Evolutionary conservation across 2,888 invertebrate species (phyloP).

Genomic region (Heliconius sara): DNA sequence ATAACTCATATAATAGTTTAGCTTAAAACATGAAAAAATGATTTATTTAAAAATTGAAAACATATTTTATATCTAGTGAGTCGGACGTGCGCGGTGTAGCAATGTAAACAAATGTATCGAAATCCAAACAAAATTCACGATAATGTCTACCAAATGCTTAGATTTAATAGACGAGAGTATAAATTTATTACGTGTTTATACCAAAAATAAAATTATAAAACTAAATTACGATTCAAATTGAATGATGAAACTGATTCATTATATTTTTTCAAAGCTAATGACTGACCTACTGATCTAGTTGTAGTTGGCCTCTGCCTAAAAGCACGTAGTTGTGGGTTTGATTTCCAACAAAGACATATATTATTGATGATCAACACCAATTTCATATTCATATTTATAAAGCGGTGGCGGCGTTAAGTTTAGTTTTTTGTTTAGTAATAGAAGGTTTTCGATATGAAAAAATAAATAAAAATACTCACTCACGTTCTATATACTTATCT

Average conservation of each 20-base stretch:
- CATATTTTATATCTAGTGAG: slow-evolving; percentile 5
- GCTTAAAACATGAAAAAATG: slow-evolving; percentile 1
- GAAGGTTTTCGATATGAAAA: no score
- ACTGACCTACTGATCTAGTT: background rate
- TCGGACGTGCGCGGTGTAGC: slow-evolving; percentile 1
- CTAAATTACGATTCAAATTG: background rate
- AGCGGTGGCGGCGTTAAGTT: no score
- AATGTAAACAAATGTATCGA: slow-evolving; percentile 22
- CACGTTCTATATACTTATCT: no score
- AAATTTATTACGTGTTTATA: slow-evolving; percentile 6
- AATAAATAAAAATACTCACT: no score
- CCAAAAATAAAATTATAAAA: slow-evolving; percentile 12
- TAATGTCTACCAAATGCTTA: slow-evolving; percentile 14
- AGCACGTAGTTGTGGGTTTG: background rate
- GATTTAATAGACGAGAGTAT: background rate
- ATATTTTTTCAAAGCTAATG: background rate
- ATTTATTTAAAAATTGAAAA: slow-evolving; percentile 12
- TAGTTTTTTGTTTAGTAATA: no score
- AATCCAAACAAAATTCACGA: slow-evolving; percentile 12
- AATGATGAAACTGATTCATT: background rate
- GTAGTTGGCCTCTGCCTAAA: background rate
- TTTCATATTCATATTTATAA: no score
- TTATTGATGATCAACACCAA: no score
- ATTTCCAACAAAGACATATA: background rate
- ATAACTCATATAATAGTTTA: slow-evolving; percentile 5